These are phyloP conservation scores for Incurvaria masculella DNA, from an alignment of 2,888 invertebrate genomes.

Conservation along the genomic window DNA sequence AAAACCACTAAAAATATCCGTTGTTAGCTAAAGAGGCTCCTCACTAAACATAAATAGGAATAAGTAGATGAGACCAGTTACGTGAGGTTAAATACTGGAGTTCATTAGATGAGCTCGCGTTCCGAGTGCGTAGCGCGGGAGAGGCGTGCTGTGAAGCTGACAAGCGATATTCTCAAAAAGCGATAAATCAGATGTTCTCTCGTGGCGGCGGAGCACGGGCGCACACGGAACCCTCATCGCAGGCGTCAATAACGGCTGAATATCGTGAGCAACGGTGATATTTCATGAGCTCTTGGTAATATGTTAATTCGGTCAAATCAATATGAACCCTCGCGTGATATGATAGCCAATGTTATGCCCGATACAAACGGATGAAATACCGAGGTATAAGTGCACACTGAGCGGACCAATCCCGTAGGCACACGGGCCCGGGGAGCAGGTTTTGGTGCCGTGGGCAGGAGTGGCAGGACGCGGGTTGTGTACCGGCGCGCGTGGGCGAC, in stretches of 20 bases:
- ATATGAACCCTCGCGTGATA: no score
- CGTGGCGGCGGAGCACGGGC: not conserved
- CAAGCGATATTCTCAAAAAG: not conserved
- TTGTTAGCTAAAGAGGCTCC: no score
- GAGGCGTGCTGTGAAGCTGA: constrained; percentile 3
- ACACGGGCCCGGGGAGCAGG: no score
- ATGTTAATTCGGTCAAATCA: not conserved
- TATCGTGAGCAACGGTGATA: not conserved
- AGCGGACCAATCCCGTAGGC: no score
- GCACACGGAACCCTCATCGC: not conserved
- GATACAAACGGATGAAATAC: no score
- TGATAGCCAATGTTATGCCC: no score
- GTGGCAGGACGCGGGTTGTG: no score
- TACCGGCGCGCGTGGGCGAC: not conserved
- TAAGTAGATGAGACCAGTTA: no score
- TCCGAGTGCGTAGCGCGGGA: constrained; percentile 6
- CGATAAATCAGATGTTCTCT: not conserved
- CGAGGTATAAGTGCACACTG: no score
- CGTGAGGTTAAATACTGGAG: constrained; percentile 4
- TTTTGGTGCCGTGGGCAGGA: no score
- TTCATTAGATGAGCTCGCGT: constrained; percentile 8
- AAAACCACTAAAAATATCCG: no score
- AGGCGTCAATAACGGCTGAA: not conserved
- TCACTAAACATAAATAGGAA: no score
- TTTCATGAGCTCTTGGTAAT: not conserved